Base-by-base conservation (phyloP, 2,888 invertebrate genomes). In the Syrphus vitripennis region DNA sequence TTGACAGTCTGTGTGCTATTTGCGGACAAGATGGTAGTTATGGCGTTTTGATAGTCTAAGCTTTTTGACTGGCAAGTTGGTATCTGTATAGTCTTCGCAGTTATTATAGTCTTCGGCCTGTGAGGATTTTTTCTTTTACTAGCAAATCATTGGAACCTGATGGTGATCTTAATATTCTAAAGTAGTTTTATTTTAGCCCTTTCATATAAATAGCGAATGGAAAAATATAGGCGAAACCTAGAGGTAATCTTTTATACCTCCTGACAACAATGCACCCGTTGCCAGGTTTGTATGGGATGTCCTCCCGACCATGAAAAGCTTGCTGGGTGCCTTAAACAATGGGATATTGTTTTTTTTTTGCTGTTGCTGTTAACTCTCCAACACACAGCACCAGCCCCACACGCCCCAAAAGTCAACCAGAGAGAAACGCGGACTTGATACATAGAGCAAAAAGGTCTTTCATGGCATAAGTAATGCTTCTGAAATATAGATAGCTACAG, bases 171-270 rank as follows among this genome's bases (percentile, higher is more conserved):
- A 29, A 9, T 19, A n/a, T n/a, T n/a, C n/a, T n/a, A n/a, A 19
- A 7, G 14, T 34, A 21, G 4, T 48, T 34, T 48, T 31, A 14
- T 26, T 45, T 65, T 65, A 10, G 70, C 72, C n/a, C 69, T 80
- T 53, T 14, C 69, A 74, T 67, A 70, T 37, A 71, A 45, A 34
- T 14, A 14, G 53, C 37, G n/a, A 59, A 75, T 48, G 76, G 65
- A 76, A 79, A 84, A 79, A 84, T 21, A 59, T 59, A 77, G 81
- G 74, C 70, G 42, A 86, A 50, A 74, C 63, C 77, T 82, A 4
- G 57, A 82, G 86, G 82, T 86, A 86, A 86, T 86, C 86, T 78
- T 86, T 86, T 86, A 86, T 86, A 78, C 65, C 77, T 82, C n/a
- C 86, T 82, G 82, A 86, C 86, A 86, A 86, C 82, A 86, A 86